Conservation (phyloP, 2,888 invertebrate genomes). For the Himalopsyche tibetana region DNA sequence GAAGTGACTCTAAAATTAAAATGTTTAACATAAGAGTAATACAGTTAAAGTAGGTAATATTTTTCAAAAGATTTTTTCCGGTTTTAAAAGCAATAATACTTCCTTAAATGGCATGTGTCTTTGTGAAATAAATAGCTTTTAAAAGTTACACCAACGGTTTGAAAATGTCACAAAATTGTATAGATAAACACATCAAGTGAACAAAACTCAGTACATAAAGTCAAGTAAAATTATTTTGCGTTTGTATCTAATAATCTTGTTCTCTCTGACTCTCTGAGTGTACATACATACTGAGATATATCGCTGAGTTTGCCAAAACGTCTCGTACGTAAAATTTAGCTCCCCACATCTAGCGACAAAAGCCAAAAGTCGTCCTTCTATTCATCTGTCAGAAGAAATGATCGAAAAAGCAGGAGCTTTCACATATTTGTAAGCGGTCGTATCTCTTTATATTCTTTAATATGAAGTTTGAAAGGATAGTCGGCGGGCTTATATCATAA, state of each 20-base stretch:
- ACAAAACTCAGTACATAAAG: too few relatives aligned
- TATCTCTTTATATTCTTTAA: slow-evolving; percentile 42
- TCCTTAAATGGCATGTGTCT: too few relatives aligned
- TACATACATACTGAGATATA: neutral
- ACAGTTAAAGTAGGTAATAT: too few relatives aligned
- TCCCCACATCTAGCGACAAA: slow-evolving; percentile 38
- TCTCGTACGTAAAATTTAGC: slow-evolving; percentile 36
- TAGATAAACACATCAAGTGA: too few relatives aligned
- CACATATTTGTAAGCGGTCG: slow-evolving; percentile 40
- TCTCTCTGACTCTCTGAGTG: neutral
- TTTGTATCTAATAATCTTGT: slow-evolving; percentile 13
- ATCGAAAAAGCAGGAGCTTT: slow-evolving; percentile 42
- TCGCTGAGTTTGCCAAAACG: neutral
- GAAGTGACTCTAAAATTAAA: too few relatives aligned
- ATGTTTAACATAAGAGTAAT: too few relatives aligned
- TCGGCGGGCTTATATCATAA: slow-evolving; percentile 37
- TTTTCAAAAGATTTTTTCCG: too few relatives aligned
- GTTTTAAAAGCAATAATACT: too few relatives aligned
- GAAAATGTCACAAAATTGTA: too few relatives aligned
- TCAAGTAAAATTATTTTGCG: too few relatives aligned
- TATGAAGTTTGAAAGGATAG: slow-evolving; percentile 43
- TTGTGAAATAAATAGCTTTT: too few relatives aligned
- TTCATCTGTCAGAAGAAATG: slow-evolving; percentile 41
- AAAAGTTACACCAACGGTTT: too few relatives aligned
- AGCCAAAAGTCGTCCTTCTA: slow-evolving; percentile 37